Percentiles rank a stretch among this genome's conserved stretches.
phyloP scores from a whole-genome alignment of 2,797 vertebrate genomes.

The Xyrichtys novacula region DNA sequence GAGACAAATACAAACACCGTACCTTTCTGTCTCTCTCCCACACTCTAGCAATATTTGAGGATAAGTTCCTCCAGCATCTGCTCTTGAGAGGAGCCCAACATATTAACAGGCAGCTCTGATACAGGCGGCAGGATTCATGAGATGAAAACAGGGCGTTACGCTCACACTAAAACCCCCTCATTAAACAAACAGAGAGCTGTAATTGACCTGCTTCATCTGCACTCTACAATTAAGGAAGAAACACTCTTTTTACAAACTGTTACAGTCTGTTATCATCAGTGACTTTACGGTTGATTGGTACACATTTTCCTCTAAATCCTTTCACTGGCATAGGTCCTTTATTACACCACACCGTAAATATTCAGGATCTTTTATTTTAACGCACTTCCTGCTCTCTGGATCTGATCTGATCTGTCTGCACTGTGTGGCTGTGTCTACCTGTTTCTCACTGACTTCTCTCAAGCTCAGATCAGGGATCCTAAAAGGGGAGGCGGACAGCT shows the following conservation, averaged over 20 bases:
- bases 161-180: constrained; percentile 43
- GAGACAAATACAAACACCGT: constrained; percentile 49
- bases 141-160: constrained; percentile 23
- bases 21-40: constrained; percentile 21
- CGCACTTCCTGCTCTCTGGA: no score
- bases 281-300: no score
- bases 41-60: constrained; percentile 42
- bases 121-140: constrained; percentile 23
- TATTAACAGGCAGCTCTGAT: constrained; percentile 36
- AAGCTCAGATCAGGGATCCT: constrained; percentile 2
- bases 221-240: constrained; percentile 11
- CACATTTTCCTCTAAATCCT: not conserved
- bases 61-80: constrained; percentile 31
- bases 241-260: not conserved
- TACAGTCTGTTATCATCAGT: not conserved
- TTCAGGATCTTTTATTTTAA: not conserved
- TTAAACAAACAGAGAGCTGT: constrained; percentile 61
- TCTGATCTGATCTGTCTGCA: not conserved
- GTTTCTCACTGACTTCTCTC: constrained; percentile 4
- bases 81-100: constrained; percentile 35
- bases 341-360: not conserved
- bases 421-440: not conserved
- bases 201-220: constrained; percentile 55
- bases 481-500: not conserved
- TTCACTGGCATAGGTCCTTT: constrained; percentile 1